Base-by-base conservation (phyloP, 2,888 invertebrate genomes). In the Drosophila limbata region DNA sequence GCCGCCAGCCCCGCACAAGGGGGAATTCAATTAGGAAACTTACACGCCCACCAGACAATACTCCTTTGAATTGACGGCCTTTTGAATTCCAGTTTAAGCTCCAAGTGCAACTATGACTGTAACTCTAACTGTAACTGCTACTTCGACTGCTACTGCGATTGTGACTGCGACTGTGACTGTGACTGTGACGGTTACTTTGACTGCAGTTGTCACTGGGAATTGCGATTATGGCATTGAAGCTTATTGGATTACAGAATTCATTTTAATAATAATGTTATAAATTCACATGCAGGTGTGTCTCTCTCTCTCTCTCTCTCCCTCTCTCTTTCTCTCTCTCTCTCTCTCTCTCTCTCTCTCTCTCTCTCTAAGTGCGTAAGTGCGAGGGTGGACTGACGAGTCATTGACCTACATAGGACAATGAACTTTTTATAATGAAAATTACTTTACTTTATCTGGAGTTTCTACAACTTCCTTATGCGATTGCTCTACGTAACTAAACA, bases 11-110 rank as follows among this genome's bases (percentile, higher is more conserved):
- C 6, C 19, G 39, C 8, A 17, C 11, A 21, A 40, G 40, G 33
- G 33, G 63, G 57, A 66, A 79, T 75, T 79, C 76, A 77, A 77
- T 77, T 77, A 77, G 75, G 65, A 42, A 62, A 60, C 57, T 69
- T 33, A 47, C 56, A 53, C 73, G 28, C 53, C 63, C 73, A 39
- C 33, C 50, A 48, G 15, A 21, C 47, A 47, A 63, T 55, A 19
- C 47, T 45, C n/a, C 33, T 39, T 39, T 39, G 17, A 35, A 31
- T 33, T 28, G 57, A 15, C 28, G 13, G n/a, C 33, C 21, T 25
- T 35, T 35, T 44, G 19, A 53, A 37, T 57, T 28, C 25, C 19
- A 39, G 33, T 40, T 52, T 25, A 28, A 65, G 47, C 25, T 47
- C n/a, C 4, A 51, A 37, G 15, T 31, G 17, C 6, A 39, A 15